These are phyloP conservation scores for Megatriorchis doriae DNA, from an alignment of 2,113 vertebrate species.

Conservation along the genomic window DNA sequence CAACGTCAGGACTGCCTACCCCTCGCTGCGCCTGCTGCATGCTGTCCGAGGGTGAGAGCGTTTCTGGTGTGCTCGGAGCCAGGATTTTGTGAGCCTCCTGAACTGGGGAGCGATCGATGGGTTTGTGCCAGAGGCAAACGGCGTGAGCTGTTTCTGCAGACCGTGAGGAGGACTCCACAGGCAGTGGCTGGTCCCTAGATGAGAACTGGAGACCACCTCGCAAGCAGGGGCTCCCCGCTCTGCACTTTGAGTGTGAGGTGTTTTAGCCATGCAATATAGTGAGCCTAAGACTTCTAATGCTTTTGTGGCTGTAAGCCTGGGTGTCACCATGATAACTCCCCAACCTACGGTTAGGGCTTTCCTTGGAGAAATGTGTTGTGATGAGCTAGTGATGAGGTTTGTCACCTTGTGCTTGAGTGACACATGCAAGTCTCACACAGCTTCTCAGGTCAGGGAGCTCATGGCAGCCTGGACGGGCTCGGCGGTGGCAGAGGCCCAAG, in stretches of 20 bases:
- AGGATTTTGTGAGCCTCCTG: not conserved
- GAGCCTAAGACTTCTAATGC: not conserved
- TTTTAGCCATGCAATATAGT: not conserved
- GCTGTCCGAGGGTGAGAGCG: conserved; percentile 90
- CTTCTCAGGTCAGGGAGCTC: not conserved
- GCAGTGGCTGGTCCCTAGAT: not conserved
- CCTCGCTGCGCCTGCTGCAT: conserved; percentile 91
- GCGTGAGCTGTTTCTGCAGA: rapidly evolving
- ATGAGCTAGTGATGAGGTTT: not conserved
- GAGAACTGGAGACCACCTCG: not conserved
- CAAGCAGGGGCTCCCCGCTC: not conserved
- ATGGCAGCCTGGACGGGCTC: not conserved
- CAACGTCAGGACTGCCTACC: conserved; percentile 90
- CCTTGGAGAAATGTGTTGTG: not conserved
- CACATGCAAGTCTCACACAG: rapidly evolving
- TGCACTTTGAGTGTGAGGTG: not conserved
- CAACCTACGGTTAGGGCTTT: not conserved
- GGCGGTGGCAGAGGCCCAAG: not conserved
- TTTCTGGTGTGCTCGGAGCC: not conserved
- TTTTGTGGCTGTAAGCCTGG: not conserved
- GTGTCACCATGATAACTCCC: not conserved
- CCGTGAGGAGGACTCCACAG: rapidly evolving
- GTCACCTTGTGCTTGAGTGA: not conserved
- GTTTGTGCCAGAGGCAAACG: not conserved
- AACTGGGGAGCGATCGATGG: rapidly evolving